phyloP scores from a whole-genome alignment of 2,113 vertebrate species.

The Harpagus bidentatus region DNA sequence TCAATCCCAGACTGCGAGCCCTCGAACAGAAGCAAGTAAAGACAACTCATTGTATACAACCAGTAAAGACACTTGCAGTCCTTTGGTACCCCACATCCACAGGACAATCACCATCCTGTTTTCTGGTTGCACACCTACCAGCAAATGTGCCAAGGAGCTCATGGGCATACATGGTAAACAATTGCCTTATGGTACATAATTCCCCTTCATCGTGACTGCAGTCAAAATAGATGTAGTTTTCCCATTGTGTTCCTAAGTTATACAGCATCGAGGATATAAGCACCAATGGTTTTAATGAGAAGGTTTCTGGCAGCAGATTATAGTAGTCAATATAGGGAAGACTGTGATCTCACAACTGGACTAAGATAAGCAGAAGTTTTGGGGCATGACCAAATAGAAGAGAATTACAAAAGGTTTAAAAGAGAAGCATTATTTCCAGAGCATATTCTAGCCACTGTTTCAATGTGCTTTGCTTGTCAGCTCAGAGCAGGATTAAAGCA shows the following conservation, averaged over 20 bases:
- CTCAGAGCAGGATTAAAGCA: neutral
- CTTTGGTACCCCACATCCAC: neutral
- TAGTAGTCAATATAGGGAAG: neutral
- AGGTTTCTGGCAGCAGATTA: neutral
- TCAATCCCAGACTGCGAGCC: neutral
- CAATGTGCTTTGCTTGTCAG: neutral
- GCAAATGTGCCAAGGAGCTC: neutral
- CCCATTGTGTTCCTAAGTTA: neutral
- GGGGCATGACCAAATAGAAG: neutral
- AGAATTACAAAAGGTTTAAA: neutral
- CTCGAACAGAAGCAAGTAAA: neutral
- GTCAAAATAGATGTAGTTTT: neutral
- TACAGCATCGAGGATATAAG: neutral
- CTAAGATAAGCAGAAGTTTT: neutral
- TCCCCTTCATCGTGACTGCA: neutral
- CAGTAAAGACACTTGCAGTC: neutral
- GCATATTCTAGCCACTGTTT: neutral
- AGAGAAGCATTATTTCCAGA: neutral
- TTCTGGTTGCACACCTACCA: neutral
- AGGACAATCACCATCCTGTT: neutral
- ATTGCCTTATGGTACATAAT: neutral
- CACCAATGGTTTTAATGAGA: neutral
- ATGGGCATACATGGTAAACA: accelerated
- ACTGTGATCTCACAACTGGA: neutral
- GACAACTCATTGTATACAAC: no score